phyloP scores from a whole-genome alignment of 2,888 invertebrate genomes.

The Leptinotarsa rubiginosa region DNA sequence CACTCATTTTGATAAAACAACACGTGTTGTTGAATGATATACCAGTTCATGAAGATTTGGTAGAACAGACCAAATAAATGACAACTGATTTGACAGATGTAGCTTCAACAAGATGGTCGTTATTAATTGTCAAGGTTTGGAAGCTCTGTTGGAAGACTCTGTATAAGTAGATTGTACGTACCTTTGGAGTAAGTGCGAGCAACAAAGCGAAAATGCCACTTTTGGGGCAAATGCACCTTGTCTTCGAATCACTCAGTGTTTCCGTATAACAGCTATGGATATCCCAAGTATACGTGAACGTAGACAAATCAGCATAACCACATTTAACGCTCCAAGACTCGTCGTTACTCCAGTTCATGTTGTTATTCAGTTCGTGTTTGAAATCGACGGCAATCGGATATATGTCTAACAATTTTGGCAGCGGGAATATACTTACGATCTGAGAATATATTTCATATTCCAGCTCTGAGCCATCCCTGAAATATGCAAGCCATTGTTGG shows the following conservation, averaged over 20 bases:
- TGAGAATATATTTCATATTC: constrained; percentile 76
- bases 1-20: too few relatives aligned
- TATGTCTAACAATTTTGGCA: constrained; percentile 44
- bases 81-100: too few relatives aligned
- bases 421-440: constrained; percentile 65
- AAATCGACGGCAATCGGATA: constrained; percentile 67
- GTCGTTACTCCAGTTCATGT: constrained; percentile 57
- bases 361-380: constrained; percentile 65
- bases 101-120: too few relatives aligned
- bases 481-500: constrained; percentile 36
- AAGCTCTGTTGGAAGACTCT: too few relatives aligned
- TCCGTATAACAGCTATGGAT: constrained; percentile 71
- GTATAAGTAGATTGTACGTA: constrained; percentile 27
- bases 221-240: constrained; percentile 73
- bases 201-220: constrained; percentile 76
- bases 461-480: constrained; percentile 75
- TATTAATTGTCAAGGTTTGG: too few relatives aligned
- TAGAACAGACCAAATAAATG: too few relatives aligned
- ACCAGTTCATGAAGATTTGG: too few relatives aligned
- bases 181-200: constrained; percentile 67
- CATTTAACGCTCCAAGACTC: constrained; percentile 68
- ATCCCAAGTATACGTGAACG: constrained; percentile 72
- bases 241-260: constrained; percentile 67
- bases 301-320: constrained; percentile 66
- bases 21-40: too few relatives aligned